Conservation (phyloP, 2,113 vertebrate genomes). For the Dromiciops gliroides region DNA sequence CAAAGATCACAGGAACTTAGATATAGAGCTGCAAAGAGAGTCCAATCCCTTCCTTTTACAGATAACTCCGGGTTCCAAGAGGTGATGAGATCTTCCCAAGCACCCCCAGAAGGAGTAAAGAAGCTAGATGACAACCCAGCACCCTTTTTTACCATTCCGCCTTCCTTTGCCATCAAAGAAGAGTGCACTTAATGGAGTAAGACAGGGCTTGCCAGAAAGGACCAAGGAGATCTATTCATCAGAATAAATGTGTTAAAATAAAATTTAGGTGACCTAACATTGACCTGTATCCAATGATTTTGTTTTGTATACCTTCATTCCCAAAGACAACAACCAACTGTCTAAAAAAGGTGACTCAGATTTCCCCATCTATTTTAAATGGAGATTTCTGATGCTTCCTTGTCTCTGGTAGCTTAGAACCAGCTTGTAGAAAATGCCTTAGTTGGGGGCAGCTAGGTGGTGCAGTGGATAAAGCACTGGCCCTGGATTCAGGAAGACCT, state of each 20-base stretch:
- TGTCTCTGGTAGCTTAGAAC: conserved; percentile 10
- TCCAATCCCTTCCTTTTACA: no score
- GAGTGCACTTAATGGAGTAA: not conserved
- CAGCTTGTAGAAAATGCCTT: conserved; percentile 12
- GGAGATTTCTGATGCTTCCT: not conserved
- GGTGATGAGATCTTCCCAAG: no score
- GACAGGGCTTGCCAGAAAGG: not conserved
- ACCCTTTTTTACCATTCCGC: not conserved
- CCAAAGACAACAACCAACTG: not conserved
- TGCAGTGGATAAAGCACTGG: no score
- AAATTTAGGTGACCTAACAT: not conserved
- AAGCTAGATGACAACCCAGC: not conserved
- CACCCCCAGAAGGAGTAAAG: no score
- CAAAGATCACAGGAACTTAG: no score
- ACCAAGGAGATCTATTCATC: not conserved
- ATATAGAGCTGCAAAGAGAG: no score
- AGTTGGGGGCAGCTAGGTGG: no score
- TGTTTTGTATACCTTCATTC: not conserved
- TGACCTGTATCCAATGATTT: not conserved
- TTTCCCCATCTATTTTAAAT: not conserved
- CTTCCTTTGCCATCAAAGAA: not conserved
- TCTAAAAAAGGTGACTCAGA: not conserved
- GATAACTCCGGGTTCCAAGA: no score
- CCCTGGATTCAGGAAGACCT: no score
- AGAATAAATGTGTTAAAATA: not conserved